Evolutionary conservation across 2,113 vertebrate genomes (phyloP).

Genomic region (Aldabrachelys gigantea): DNA sequence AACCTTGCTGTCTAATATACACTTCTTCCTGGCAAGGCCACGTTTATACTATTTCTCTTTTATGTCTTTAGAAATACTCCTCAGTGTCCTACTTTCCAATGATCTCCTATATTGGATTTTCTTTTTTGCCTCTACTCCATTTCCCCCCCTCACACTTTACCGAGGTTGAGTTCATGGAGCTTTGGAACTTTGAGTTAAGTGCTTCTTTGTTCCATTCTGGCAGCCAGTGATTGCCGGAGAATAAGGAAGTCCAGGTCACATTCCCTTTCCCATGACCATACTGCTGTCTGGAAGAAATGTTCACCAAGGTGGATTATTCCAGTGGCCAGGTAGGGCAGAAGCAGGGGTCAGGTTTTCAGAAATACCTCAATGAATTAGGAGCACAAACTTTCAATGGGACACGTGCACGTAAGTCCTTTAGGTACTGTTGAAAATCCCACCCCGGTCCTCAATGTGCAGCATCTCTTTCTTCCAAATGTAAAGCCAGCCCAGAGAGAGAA

Average conservation of each 20-base stretch:
- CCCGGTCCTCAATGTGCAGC: background rate
- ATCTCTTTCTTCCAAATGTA: background rate
- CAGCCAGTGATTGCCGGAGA: background rate
- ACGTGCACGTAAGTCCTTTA: background rate
- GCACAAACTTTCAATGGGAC: background rate
- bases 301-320: background rate
- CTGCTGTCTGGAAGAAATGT: fast-evolving
- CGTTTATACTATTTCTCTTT: background rate
- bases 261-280: fast-evolving
- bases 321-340: background rate
- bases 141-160: background rate
- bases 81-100: background rate
- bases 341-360: background rate
- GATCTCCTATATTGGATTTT: background rate
- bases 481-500: background rate
- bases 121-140: background rate
- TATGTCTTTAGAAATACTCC: background rate
- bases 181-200: background rate
- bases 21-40: background rate
- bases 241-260: fast-evolving
- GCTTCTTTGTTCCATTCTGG: background rate
- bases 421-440: background rate
- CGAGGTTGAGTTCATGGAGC: background rate
- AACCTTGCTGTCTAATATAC: background rate
- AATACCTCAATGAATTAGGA: background rate